Base-by-base conservation (phyloP, 2,888 invertebrate species). In the Xestia rhomboidea region DNA sequence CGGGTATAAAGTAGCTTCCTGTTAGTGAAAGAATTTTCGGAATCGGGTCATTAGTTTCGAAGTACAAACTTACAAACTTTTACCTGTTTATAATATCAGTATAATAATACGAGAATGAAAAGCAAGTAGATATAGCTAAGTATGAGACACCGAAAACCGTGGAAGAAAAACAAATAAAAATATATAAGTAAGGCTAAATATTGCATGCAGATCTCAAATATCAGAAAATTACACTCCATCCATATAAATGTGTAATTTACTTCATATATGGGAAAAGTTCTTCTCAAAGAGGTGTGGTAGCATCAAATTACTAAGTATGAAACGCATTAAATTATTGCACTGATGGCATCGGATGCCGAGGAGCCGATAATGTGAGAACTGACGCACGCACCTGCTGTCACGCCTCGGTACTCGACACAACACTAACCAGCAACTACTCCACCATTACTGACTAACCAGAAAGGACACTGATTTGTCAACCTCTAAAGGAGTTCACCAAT, bases 341-440 rank as follows among this genome's bases (percentile, higher is more conserved):
- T 83, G 84, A 79, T 77, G 82, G 67, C 69, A 82, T 70, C 82
- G 79, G 62, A 68, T 72, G 54, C 75, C 67, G 54, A 78, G 80
- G 70, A 79, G 46, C 76, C 76, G 79, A 88, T 89, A 89, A 88
- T 91, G 89, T 89, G 90, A 89, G 88, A 89, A 89, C 82, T 69
- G 73, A 77, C 38, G 76, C 73, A 77, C 77, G 78, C 91, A 91
- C 90, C 90, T 92, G 92, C 73, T 78, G 90, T 87, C 85, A 91
- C 87, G 88, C 83, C 71, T 87, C 79, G 85, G 72, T 73, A 83
- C 27, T 15, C 81, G 38, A 68, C 66, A 73, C 62, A 67, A 66
- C 57, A 64, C 63, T 38, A 67, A 72, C 75, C 67, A 69, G 41
- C 68, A 66, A 18, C 30, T 38, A 51, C 6, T 38, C n/a, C 24